Base-by-base conservation (phyloP, 2,113 vertebrate species). In the Turdus rufiventris region DNA sequence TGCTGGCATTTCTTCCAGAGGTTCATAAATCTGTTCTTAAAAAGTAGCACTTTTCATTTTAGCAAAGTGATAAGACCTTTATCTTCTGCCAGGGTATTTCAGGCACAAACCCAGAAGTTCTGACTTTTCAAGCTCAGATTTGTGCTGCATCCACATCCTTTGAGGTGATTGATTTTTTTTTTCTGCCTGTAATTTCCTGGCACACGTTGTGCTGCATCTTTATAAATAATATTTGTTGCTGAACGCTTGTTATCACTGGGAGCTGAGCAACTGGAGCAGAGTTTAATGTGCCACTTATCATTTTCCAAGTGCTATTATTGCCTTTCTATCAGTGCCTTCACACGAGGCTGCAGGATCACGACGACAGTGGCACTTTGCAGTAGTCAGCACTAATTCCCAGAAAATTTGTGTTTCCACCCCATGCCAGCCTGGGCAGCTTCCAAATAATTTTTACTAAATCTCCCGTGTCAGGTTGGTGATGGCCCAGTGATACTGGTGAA, bases 141-240 rank as follows among this genome's bases (percentile, higher is more conserved):
- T 58, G 28, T 47, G 56, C 28, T 71, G 85, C 34, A 23, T 58
- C 80, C 60, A 8, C 72, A 57, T 90, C 62, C 77, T 74, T 65
- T 16, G 71, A 88, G 54, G 29, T 34, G 92, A 96, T 51, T 54
- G 90, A 95, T 93, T 89, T 94, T 92, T 85, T 94, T 84, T 92
- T 68, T 53, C 88, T 86, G 63, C 42, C 47, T 83, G 21, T 90
- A 90, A 91, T 94, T 94, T 91, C 75, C 75, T 73, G 67, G 75
- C 56, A 19, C 51, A 9, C 5, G 23, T 75, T 75, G 65, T 58
- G 54, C 92, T 93, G 82, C 67, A 83, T 79, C 82, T 93, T 91
- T 88, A 43, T 93, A 94, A 90, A 77, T 76, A 58, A 76, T 90
- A 93, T 92, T 94, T 91, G 71, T 73, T 83, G 85, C 71, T 50